Percentiles rank a stretch among this genome's conserved stretches.
These are phyloP conservation scores for Phaenicophaeus curvirostris DNA, from an alignment of 2,797 vertebrate genomes.

Conservation along the genomic window DNA sequence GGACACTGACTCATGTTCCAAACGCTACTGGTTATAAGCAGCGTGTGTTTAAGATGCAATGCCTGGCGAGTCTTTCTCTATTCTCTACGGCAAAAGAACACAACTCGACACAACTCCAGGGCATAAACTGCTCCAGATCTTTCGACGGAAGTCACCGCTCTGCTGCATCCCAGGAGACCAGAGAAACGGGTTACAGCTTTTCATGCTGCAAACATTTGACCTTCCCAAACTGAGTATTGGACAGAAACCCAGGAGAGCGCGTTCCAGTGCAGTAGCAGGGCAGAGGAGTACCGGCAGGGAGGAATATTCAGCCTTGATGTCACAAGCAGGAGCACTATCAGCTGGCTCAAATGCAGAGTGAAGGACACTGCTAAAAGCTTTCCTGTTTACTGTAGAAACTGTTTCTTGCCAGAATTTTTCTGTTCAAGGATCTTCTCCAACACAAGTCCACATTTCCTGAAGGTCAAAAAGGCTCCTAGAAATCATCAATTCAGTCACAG, in stretches of 20 bases:
- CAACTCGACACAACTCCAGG: not conserved
- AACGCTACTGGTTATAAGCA: accelerated
- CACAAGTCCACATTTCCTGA: not conserved
- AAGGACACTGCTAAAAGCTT: not conserved
- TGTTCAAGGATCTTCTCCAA: not conserved
- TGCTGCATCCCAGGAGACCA: not conserved
- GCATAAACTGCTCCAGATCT: not conserved
- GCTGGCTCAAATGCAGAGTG: not conserved
- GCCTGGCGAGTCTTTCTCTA: not conserved
- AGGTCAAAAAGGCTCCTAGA: not conserved
- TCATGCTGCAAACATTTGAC: not conserved
- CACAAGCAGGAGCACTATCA: not conserved
- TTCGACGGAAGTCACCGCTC: not conserved
- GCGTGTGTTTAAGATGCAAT: not conserved
- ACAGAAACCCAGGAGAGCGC: not conserved
- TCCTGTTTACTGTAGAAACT: not conserved
- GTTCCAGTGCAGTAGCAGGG: not conserved
- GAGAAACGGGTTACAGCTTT: not conserved
- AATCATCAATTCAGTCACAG: not conserved
- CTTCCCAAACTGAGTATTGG: not conserved
- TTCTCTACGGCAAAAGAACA: not conserved
- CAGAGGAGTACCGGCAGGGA: not conserved
- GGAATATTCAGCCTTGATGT: accelerated
- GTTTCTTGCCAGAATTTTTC: not conserved
- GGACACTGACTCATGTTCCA: accelerated